Evolutionary conservation across 1,140 invertebrate genomes (phyloP).

Genomic region (Drosophila mauritiana): DNA sequence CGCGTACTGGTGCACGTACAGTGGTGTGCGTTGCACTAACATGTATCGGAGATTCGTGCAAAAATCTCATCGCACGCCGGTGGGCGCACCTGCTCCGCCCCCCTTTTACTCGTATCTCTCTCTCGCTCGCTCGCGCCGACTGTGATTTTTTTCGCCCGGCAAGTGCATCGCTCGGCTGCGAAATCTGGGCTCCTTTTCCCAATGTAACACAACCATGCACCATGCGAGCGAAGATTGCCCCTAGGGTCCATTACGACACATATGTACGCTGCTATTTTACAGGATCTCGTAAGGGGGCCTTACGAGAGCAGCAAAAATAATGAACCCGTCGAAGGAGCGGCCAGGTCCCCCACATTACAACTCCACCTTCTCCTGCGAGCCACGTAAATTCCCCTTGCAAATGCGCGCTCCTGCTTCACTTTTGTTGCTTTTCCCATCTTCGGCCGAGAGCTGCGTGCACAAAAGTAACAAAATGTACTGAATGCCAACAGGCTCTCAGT

Average conservation of each 20-base stretch:
- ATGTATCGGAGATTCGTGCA: constrained; percentile 56
- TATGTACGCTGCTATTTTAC: constrained; percentile 41
- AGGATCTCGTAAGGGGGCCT: constrained; percentile 28
- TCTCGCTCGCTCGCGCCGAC: constrained; percentile 16
- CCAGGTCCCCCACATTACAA: constrained; percentile 13
- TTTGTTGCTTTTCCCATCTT: constrained; percentile 23
- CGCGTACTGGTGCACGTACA: constrained; percentile 21
- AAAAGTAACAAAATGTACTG: constrained; percentile 85
- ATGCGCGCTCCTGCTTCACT: constrained; percentile 10
- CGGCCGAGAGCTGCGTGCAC: constrained; percentile 66
- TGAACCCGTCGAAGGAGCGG: background rate
- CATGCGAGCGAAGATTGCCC: constrained; percentile 78
- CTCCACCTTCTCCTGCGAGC: constrained; percentile 31
- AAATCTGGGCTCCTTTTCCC: constrained; percentile 84
- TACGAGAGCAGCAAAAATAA: background rate
- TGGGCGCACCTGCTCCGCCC: constrained; percentile 71
- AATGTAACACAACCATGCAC: constrained; percentile 84
- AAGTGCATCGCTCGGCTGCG: constrained; percentile 70
- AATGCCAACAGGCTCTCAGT: constrained; percentile 82
- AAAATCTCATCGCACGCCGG: constrained; percentile 37
- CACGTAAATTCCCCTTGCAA: constrained; percentile 14
- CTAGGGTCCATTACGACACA: constrained; percentile 72
- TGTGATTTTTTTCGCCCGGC: constrained; percentile 23
- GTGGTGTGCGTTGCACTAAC: constrained; percentile 15
- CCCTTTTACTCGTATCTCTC: constrained; percentile 23